Percentiles rank a stretch among this genome's conserved stretches.
These are phyloP conservation scores for Penaeus chinensis DNA, from an alignment of 1,140 invertebrate species.

Conservation along the genomic window DNA sequence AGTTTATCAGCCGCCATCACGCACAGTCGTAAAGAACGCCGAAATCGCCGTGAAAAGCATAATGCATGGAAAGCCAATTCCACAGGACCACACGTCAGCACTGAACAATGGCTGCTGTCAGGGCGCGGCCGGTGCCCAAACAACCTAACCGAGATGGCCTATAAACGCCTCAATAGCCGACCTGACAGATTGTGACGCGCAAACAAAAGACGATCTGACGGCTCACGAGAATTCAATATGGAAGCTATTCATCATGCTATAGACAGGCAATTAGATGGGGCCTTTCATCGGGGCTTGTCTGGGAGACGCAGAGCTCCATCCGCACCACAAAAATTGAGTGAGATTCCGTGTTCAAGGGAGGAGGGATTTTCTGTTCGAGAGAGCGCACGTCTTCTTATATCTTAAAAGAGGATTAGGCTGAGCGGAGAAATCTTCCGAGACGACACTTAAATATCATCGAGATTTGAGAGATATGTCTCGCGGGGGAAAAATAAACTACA, in stretches of 20 bases:
- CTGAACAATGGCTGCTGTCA: conserved; percentile 49
- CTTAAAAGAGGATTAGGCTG: too few relatives aligned
- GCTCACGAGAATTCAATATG: conserved; percentile 61
- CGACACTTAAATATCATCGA: too few relatives aligned
- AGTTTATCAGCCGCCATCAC: not conserved
- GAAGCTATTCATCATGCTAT: conserved; percentile 60
- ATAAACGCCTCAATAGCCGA: conserved; percentile 53
- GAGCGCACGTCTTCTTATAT: too few relatives aligned
- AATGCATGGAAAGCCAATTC: conserved; percentile 56
- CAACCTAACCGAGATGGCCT: conserved; percentile 53
- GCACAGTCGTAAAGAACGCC: not conserved
- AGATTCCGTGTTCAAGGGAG: too few relatives aligned
- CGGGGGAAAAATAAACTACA: too few relatives aligned
- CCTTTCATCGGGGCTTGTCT: conserved; percentile 46
- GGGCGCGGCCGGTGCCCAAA: conserved; percentile 52
- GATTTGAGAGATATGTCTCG: too few relatives aligned
- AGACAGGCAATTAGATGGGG: conserved; percentile 61
- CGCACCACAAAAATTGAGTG: conserved; percentile 33
- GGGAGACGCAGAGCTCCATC: conserved; percentile 17
- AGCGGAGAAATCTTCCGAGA: too few relatives aligned
- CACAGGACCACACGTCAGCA: conserved; percentile 49
- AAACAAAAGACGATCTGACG: conserved; percentile 60
- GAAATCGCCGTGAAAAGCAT: conserved; percentile 30
- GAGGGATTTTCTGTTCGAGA: too few relatives aligned
- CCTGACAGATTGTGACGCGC: conserved; percentile 61